Conservation (phyloP, 2,113 vertebrate genomes). For the Apistogramma diplotaenia region DNA sequence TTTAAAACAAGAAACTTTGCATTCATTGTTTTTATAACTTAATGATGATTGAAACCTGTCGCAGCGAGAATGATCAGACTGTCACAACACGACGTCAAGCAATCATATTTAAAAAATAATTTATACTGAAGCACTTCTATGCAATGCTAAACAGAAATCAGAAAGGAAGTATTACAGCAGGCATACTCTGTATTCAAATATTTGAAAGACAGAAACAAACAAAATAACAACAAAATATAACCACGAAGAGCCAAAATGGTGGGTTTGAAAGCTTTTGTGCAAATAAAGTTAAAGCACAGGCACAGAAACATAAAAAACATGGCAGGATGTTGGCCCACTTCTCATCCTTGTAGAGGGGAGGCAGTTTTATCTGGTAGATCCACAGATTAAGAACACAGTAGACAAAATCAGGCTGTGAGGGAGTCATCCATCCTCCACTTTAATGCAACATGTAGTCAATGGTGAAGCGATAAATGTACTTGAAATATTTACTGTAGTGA, state of each 20-base stretch:
- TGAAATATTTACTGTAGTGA: slow-evolving; percentile 15
- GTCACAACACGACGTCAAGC: neutral
- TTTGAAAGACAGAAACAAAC: neutral
- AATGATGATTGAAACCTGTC: neutral
- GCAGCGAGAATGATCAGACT: neutral
- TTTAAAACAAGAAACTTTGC: neutral
- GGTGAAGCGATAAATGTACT: neutral
- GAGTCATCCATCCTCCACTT: slow-evolving; percentile 19
- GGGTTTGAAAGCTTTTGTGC: slow-evolving; percentile 4
- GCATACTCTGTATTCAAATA: slow-evolving; percentile 25
- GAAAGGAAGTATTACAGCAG: slow-evolving; percentile 16
- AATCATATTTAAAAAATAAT: slow-evolving; percentile 28
- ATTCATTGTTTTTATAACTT: neutral
- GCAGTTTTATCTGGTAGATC: neutral
- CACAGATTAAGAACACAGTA: neutral
- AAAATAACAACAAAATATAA: neutral
- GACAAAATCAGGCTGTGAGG: neutral
- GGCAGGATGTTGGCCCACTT: slow-evolving; percentile 3
- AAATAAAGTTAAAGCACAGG: slow-evolving; percentile 54
- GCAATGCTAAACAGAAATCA: slow-evolving; percentile 7
- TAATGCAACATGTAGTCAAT: neutral
- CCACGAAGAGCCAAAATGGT: slow-evolving; percentile 20
- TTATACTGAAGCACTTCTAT: slow-evolving; percentile 20
- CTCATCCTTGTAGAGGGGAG: neutral
- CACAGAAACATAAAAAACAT: slow-evolving; percentile 33